These are phyloP conservation scores for Paradoxurus hermaphroditus DNA, from an alignment of 2,113 vertebrate species.

Conservation along the genomic window DNA sequence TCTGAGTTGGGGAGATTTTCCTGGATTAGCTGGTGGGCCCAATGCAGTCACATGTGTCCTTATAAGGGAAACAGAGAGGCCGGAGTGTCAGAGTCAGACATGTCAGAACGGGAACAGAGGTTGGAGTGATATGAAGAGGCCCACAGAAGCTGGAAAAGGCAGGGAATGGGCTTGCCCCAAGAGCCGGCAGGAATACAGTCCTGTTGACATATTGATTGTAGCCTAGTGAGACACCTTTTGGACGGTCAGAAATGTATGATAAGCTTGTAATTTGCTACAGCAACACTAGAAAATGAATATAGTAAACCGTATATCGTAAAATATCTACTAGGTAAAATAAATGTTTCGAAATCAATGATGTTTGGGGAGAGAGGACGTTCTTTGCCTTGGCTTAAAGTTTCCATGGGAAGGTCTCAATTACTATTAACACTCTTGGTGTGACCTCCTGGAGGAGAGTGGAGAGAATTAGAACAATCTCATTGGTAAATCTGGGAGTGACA, in stretches of 20 bases:
- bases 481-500: background rate
- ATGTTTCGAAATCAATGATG: background rate
- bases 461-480: background rate
- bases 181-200: background rate
- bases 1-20: background rate
- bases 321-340: background rate
- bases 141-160: background rate
- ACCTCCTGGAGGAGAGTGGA: background rate
- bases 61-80: background rate
- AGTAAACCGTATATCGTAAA: background rate
- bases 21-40: background rate
- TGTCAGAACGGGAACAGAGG: background rate
- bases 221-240: background rate
- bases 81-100: background rate
- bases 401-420: background rate
- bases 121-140: background rate
- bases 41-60: background rate
- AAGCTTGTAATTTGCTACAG: background rate
- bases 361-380: background rate
- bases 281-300: background rate
- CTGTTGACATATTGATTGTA: background rate
- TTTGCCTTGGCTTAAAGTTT: background rate
- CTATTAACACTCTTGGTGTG: background rate
- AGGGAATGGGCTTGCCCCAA: background rate
- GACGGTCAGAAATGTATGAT: background rate